Conservation (phyloP, 2,888 invertebrate genomes). For the Zeuzera pyrina region DNA sequence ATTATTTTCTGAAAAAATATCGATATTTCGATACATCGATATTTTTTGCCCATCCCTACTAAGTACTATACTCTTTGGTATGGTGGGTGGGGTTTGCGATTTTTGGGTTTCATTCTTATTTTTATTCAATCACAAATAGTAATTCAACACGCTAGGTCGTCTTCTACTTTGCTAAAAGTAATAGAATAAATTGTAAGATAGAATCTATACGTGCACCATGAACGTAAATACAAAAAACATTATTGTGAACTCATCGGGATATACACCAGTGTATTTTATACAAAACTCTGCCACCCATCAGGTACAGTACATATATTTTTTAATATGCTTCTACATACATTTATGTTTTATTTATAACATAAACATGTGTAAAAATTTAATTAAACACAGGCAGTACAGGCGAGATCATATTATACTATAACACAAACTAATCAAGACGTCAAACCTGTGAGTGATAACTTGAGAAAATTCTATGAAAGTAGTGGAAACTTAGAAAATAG, state of each 20-base stretch:
- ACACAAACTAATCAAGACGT: constrained; percentile 34
- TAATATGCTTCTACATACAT: constrained; percentile 10
- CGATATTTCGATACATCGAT: no score
- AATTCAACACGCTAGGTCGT: no score
- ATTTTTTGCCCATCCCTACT: no score
- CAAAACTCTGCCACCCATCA: constrained; percentile 54
- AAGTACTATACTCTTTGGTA: no score
- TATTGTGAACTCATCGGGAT: constrained; percentile 56
- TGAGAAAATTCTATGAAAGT: constrained; percentile 64
- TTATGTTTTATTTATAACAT: constrained; percentile 11
- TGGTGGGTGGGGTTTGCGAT: no score
- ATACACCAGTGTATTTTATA: constrained; percentile 59
- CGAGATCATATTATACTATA: constrained; percentile 45
- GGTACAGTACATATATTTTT: constrained; percentile 33
- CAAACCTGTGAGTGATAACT: constrained; percentile 52
- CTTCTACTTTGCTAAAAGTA: no score
- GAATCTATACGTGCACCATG: constrained; percentile 31
- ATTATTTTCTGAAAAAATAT: no score
- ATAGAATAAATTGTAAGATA: constrained; percentile 1
- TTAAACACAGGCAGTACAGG: constrained; percentile 30
- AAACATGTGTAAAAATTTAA: not conserved
- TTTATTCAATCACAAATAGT: no score
- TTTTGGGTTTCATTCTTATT: no score
- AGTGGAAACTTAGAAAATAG: constrained; percentile 59
- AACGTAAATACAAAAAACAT: constrained; percentile 48